Evolutionary conservation across 1,140 invertebrate genomes (phyloP).

Genomic region (Camponotus floridanus): DNA sequence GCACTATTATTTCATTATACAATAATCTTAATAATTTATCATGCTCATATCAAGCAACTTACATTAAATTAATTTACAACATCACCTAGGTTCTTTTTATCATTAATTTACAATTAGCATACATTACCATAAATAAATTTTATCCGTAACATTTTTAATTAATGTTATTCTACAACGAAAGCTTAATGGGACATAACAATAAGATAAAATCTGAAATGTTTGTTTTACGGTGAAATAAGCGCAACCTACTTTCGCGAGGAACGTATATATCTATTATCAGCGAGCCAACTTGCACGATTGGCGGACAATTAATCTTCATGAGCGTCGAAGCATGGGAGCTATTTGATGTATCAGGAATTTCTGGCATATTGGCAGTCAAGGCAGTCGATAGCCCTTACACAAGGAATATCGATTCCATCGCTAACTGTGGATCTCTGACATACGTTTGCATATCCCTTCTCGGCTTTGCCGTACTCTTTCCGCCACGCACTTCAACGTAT

Average conservation of each 20-base stretch:
- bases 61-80: background rate
- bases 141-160: background rate
- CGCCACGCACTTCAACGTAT: constrained; percentile 64
- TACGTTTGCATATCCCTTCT: background rate
- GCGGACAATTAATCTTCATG: constrained; percentile 52
- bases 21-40: no score
- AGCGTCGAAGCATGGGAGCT: background rate
- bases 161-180: background rate
- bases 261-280: constrained; percentile 38
- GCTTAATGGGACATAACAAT: constrained; percentile 8
- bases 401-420: constrained; percentile 36
- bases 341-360: constrained; percentile 54
- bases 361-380: constrained; percentile 42
- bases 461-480: constrained; percentile 23
- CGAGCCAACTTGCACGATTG: constrained; percentile 27
- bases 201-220: background rate
- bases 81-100: background rate
- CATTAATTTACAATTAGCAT: background rate
- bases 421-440: constrained; percentile 12
- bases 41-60: background rate
- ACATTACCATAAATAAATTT: background rate
- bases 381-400: constrained; percentile 34
- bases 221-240: background rate
- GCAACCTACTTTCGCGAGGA: constrained; percentile 27
- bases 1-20: background rate